Evolutionary conservation across 1,140 invertebrate species (phyloP).

Genomic region (Bombus polaris): DNA sequence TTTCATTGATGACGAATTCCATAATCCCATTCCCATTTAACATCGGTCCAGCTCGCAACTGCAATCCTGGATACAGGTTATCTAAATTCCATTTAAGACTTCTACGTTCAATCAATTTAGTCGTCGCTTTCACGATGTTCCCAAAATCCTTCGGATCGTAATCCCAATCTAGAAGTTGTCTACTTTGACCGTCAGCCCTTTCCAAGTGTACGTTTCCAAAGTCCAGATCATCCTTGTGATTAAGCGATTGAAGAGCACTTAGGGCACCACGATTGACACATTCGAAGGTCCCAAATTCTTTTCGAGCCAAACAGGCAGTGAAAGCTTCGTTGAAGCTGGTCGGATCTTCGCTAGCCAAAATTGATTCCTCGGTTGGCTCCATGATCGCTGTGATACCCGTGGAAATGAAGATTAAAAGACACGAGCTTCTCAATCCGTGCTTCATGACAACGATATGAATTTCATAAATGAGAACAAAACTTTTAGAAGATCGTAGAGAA

Average conservation of each 20-base stretch:
- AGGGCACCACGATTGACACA: slow-evolving; percentile 88
- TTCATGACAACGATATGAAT: slow-evolving; percentile 60
- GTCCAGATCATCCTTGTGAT: slow-evolving; percentile 86
- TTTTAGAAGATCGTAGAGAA: slow-evolving; percentile 11
- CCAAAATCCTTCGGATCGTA: slow-evolving; percentile 89
- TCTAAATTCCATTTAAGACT: slow-evolving; percentile 88
- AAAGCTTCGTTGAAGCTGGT: slow-evolving; percentile 70
- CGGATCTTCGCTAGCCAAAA: slow-evolving; percentile 53
- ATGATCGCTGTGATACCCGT: slow-evolving; percentile 74
- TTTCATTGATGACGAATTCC: slow-evolving; percentile 88
- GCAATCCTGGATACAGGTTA: slow-evolving; percentile 87
- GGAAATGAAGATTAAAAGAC: slow-evolving; percentile 66
- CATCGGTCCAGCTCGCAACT: slow-evolving; percentile 87
- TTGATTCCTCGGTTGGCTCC: slow-evolving; percentile 63
- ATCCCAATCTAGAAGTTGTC: slow-evolving; percentile 83
- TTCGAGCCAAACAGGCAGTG: slow-evolving; percentile 70
- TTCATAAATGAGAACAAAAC: background rate
- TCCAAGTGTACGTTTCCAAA: slow-evolving; percentile 80
- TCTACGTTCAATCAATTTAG: slow-evolving; percentile 87
- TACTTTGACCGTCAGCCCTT: slow-evolving; percentile 71
- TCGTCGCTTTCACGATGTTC: slow-evolving; percentile 87
- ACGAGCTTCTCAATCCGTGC: slow-evolving; percentile 61
- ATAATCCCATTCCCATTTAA: slow-evolving; percentile 85
- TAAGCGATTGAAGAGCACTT: slow-evolving; percentile 85
- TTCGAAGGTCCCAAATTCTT: slow-evolving; percentile 75